phyloP scores from a whole-genome alignment of 2,113 vertebrate species.

The Sakesphorus luctuosus region DNA sequence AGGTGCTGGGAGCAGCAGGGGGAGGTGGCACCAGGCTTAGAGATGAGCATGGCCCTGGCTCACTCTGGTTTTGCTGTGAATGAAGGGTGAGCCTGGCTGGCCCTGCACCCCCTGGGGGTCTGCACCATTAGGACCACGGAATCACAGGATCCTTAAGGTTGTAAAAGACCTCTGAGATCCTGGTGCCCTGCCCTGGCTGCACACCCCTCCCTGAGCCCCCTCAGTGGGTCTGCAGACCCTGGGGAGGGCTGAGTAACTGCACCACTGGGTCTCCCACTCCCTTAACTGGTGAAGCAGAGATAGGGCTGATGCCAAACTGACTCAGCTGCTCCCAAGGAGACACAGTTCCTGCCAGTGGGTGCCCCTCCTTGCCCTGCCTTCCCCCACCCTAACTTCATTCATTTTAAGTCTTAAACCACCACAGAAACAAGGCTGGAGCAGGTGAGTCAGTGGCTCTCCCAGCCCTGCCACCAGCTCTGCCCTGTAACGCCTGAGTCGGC shows the following conservation, averaged over 20 bases:
- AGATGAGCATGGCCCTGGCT: rapidly evolving
- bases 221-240: not conserved
- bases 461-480: not conserved
- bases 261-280: not conserved
- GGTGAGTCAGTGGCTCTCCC: not conserved
- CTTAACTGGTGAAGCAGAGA: not conserved
- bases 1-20: not conserved
- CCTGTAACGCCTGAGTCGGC: rapidly evolving
- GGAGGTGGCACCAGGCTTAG: not conserved
- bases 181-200: not conserved
- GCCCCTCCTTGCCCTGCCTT: not conserved
- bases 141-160: not conserved
- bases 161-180: not conserved
- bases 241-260: not conserved
- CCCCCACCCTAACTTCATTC: not conserved
- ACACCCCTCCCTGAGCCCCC: not conserved
- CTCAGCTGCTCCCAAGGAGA: not conserved
- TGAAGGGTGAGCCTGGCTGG: not conserved
- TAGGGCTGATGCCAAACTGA: not conserved
- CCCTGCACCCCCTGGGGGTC: not conserved
- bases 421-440: not conserved
- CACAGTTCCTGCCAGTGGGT: rapidly evolving
- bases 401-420: not conserved
- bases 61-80: not conserved
- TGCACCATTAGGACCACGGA: not conserved